These are phyloP conservation scores for Phalloptychus januarius DNA, from an alignment of 2,797 vertebrate species.

Conservation along the genomic window DNA sequence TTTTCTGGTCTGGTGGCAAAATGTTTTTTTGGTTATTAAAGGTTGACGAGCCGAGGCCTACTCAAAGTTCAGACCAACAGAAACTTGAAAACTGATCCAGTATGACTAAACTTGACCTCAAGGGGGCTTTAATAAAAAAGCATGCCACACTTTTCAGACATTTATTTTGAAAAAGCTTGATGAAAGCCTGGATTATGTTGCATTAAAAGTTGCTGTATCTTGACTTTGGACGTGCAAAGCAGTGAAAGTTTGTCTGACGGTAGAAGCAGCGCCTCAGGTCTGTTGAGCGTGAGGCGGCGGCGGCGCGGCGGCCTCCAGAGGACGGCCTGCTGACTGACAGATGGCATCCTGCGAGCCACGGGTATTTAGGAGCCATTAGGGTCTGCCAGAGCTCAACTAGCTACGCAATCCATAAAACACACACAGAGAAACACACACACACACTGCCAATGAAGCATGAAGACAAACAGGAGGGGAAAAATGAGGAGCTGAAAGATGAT, in stretches of 20 bases:
- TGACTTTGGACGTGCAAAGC: neutral
- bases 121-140: neutral
- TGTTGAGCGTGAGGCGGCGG: conserved; percentile 36
- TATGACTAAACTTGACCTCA: neutral
- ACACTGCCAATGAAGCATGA: conserved; percentile 64
- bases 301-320: neutral
- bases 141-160: neutral
- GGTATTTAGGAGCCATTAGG: conserved; percentile 75
- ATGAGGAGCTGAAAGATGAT: conserved; percentile 59
- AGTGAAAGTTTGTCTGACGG: conserved; percentile 4
- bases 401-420: conserved; percentile 45
- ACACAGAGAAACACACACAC: conserved; percentile 31
- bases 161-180: conserved; percentile 1
- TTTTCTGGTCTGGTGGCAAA: no score
- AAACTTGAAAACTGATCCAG: neutral
- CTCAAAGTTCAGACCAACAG: neutral
- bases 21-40: no score
- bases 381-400: conserved; percentile 65
- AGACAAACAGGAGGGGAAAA: conserved; percentile 59
- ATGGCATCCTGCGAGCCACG: conserved; percentile 60
- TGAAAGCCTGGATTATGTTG: neutral
- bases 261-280: conserved; percentile 9
- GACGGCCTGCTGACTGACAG: conserved; percentile 62
- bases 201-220: no score
- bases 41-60: neutral